phyloP scores from a whole-genome alignment of 2,797 vertebrate species.

The Adrianichthys oophorus region DNA sequence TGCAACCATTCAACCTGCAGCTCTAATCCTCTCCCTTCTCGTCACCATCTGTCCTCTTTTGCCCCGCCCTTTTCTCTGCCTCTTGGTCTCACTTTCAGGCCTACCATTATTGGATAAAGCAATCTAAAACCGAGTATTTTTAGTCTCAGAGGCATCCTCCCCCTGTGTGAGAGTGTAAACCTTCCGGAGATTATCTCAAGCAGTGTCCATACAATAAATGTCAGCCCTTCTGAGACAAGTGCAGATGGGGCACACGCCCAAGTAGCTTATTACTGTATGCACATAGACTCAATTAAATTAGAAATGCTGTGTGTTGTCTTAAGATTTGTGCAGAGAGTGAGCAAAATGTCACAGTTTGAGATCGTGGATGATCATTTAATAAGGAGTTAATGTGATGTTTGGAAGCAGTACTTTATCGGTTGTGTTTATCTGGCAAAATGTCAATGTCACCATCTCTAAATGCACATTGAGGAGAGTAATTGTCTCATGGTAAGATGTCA shows the following conservation, averaged over 20 bases:
- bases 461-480: too few species aligned
- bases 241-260: constrained; percentile 43
- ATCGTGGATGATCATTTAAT: constrained; percentile 22
- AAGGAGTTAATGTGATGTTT: constrained; percentile 13
- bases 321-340: constrained; percentile 5
- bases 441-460: too few species aligned
- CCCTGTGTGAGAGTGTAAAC: not conserved
- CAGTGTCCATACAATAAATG: constrained; percentile 53
- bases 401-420: not conserved
- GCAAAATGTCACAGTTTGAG: constrained; percentile 33
- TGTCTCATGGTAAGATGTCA: too few species aligned
- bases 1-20: constrained; percentile 39
- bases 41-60: constrained; percentile 54
- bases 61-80: constrained; percentile 3
- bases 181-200: constrained; percentile 5
- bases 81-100: constrained; percentile 18
- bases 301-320: constrained; percentile 25
- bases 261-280: constrained; percentile 52
- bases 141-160: constrained; percentile 2
- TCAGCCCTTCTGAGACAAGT: constrained; percentile 54
- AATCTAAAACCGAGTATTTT: constrained; percentile 15
- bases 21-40: constrained; percentile 54
- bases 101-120: constrained; percentile 10
- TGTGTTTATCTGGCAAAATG: not conserved
- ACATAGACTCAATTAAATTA: constrained; percentile 48